These are phyloP conservation scores for Archocentrus centrarchus DNA, from an alignment of 2,113 vertebrate genomes.

Conservation along the genomic window DNA sequence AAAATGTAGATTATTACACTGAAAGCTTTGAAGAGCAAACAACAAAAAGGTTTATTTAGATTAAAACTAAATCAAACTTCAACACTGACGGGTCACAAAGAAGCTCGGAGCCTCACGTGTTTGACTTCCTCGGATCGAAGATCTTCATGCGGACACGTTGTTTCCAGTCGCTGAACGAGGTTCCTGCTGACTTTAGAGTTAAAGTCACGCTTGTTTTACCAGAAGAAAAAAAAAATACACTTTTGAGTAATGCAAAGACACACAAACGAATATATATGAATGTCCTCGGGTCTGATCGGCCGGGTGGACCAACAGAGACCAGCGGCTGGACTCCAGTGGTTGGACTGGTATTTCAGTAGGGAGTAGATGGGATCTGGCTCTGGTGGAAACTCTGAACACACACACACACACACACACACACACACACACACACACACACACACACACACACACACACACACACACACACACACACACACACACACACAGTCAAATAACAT, in stretches of 20 bases:
- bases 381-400: not conserved
- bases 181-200: not conserved
- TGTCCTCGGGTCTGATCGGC: too few relatives aligned
- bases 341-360: not conserved
- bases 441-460: too few relatives aligned
- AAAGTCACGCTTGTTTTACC: too few relatives aligned
- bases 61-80: accelerated
- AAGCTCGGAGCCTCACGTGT: not conserved
- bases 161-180: not conserved
- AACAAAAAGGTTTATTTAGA: too few relatives aligned
- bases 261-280: too few relatives aligned
- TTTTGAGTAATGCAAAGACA: too few relatives aligned
- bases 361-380: not conserved
- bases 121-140: not conserved
- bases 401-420: too few relatives aligned
- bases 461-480: not conserved
- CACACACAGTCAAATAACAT: not conserved
- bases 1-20: too few relatives aligned
- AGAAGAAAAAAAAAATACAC: too few relatives aligned
- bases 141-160: not conserved
- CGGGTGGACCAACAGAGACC: accelerated
- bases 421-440: too few relatives aligned
- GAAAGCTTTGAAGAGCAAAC: too few relatives aligned
- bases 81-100: not conserved
- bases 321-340: not conserved